These are phyloP conservation scores for Calameuta filiformis DNA, from an alignment of 2,888 invertebrate species.

Conservation along the genomic window DNA sequence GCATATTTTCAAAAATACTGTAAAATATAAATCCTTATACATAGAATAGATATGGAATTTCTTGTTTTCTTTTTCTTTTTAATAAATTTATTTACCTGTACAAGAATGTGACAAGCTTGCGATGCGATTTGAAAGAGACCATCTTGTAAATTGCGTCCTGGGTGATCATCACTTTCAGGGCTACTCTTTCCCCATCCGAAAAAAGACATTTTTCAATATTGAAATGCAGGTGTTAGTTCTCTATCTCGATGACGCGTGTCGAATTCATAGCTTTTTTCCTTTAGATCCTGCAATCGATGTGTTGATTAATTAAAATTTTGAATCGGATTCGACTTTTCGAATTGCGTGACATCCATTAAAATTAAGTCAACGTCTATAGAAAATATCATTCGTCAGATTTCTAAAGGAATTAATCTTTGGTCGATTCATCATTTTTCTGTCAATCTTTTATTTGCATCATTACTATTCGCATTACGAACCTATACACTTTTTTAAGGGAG, in stretches of 20 bases:
- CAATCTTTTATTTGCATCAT: no score
- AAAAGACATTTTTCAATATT: conserved; percentile 50
- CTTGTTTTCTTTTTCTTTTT: no score
- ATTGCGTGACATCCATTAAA: background rate
- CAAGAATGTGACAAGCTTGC: conserved; percentile 81
- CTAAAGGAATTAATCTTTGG: no score
- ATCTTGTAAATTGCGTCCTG: conserved; percentile 75
- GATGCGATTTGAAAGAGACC: conserved; percentile 83
- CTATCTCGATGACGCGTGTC: background rate
- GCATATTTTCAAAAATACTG: background rate
- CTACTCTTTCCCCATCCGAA: conserved; percentile 52
- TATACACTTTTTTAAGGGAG: background rate
- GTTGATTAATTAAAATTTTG: background rate
- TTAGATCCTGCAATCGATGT: background rate
- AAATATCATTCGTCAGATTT: no score
- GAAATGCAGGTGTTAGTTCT: no score
- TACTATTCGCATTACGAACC: background rate
- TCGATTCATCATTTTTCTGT: no score
- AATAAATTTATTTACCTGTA: conserved; percentile 71
- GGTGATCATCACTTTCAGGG: conserved; percentile 39
- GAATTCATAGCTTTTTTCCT: background rate
- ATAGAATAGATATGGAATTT: background rate
- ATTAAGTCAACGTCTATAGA: background rate
- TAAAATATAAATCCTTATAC: background rate
- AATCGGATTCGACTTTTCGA: background rate